Evolutionary conservation across 2,888 invertebrate genomes (phyloP).

Genomic region (Scaeva pyrastri): DNA sequence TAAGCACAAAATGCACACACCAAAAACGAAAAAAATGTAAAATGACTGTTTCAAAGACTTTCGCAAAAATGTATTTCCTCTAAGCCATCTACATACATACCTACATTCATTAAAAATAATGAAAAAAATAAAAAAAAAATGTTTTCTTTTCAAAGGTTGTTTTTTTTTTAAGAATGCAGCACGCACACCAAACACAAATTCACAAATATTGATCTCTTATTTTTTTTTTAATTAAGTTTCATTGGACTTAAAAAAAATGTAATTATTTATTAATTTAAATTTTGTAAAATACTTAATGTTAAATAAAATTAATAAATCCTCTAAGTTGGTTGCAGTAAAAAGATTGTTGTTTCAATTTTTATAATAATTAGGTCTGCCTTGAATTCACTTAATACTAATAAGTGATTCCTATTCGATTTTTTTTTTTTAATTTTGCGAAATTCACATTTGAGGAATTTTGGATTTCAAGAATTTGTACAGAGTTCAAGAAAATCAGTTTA

Average conservation of each 20-base stretch:
- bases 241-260: slow-evolving; percentile 59
- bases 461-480: no score
- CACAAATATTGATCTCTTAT: slow-evolving; percentile 67
- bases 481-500: no score
- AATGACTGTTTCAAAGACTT: slow-evolving; percentile 40
- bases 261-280: slow-evolving; percentile 60
- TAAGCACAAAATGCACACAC: slow-evolving; percentile 82
- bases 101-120: not conserved
- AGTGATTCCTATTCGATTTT: no score
- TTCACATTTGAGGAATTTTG: no score
- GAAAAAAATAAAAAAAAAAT: slow-evolving; percentile 36
- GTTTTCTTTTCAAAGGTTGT: slow-evolving; percentile 33
- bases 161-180: slow-evolving; percentile 64
- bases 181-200: slow-evolving; percentile 56
- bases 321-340: slow-evolving; percentile 67
- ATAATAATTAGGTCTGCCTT: not conserved
- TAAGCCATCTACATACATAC: slow-evolving; percentile 48
- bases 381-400: no score
- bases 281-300: slow-evolving; percentile 70
- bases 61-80: slow-evolving; percentile 75
- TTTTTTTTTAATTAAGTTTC: slow-evolving; percentile 38
- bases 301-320: slow-evolving; percentile 57
- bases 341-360: not conserved
- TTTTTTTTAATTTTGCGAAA: no score
- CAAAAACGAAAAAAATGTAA: not conserved